Conservation (phyloP, 2,888 invertebrate genomes). For the Pterostichus niger region DNA sequence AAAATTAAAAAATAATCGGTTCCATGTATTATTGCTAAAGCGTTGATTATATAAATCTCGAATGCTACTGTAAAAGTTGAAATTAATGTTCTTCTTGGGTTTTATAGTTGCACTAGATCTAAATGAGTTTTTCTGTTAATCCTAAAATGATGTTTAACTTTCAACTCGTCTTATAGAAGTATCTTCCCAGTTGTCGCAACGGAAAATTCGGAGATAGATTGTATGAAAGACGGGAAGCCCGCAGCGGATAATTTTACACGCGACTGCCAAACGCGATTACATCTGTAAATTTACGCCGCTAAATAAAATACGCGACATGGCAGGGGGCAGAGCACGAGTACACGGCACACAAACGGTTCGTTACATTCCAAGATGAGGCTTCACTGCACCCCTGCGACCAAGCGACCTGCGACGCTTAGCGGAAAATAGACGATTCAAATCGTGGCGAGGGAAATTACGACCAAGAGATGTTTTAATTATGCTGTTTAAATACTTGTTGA, state of each 20-base stretch:
- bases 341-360: conserved; percentile 37
- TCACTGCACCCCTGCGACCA: background rate
- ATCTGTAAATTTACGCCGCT: conserved; percentile 34
- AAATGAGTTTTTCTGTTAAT: background rate
- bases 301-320: conserved; percentile 16
- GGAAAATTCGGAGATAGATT: conserved; percentile 16
- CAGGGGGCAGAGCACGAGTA: too few species aligned
- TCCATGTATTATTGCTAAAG: too few species aligned
- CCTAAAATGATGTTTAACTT: background rate
- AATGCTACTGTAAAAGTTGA: too few species aligned
- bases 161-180: background rate
- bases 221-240: background rate
- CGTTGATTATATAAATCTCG: too few species aligned
- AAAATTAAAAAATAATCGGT: too few species aligned
- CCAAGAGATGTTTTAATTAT: conserved; percentile 27
- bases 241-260: conserved; percentile 24
- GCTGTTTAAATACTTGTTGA: conserved; percentile 26
- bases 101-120: too few species aligned
- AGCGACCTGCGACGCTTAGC: background rate
- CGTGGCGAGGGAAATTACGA: conserved; percentile 10
- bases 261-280: conserved; percentile 38
- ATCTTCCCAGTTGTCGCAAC: background rate
- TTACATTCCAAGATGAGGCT: conserved; percentile 46
- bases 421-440: background rate
- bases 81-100: too few species aligned